phyloP scores from a whole-genome alignment of 64 coral and sea anemone species.

The Orbicella faveolata region DNA sequence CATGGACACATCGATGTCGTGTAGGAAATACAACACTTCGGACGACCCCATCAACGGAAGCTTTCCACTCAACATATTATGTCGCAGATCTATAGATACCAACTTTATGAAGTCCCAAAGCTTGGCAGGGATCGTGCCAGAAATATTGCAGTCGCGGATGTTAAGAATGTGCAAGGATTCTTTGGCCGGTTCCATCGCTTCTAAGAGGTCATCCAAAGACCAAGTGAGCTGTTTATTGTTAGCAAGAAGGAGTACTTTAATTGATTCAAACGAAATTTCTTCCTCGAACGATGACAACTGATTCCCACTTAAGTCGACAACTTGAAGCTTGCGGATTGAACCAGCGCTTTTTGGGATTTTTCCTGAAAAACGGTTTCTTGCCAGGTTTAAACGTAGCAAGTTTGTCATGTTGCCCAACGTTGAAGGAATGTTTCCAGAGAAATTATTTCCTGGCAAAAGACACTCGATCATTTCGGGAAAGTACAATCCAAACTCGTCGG shows the following conservation, averaged over 20 bases:
- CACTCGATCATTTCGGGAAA: conserved; percentile 57
- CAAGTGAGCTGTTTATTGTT: conserved; percentile 35
- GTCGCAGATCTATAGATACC: conserved; percentile 49
- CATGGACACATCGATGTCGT: conserved; percentile 24
- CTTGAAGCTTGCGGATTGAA: neutral
- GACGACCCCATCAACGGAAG: conserved; percentile 7
- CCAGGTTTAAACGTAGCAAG: conserved; percentile 30
- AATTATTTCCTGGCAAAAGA: conserved; percentile 50
- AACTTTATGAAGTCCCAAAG: conserved; percentile 56
- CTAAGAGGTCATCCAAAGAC: conserved; percentile 21
- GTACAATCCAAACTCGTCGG: conserved; percentile 62
- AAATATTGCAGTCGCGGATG: conserved; percentile 48
- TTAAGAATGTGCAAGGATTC: conserved; percentile 58
- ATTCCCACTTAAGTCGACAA: conserved; percentile 64
- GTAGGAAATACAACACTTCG: neutral
- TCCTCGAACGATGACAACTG: conserved; percentile 23
- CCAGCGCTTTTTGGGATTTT: conserved; percentile 48
- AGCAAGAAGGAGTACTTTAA: conserved; percentile 45
- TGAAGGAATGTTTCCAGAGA: conserved; percentile 39
- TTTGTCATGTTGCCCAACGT: conserved; percentile 53
- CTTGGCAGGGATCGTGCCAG: conserved; percentile 31
- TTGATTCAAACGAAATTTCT: conserved; percentile 33
- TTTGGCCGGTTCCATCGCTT: conserved; percentile 31
- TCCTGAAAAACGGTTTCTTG: conserved; percentile 48
- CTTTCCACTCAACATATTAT: conserved; percentile 21